Evolutionary conservation across 2,113 vertebrate species (phyloP), one percentile per base, ranked within the genome.

Genomic region (Passer domesticus): DNA sequence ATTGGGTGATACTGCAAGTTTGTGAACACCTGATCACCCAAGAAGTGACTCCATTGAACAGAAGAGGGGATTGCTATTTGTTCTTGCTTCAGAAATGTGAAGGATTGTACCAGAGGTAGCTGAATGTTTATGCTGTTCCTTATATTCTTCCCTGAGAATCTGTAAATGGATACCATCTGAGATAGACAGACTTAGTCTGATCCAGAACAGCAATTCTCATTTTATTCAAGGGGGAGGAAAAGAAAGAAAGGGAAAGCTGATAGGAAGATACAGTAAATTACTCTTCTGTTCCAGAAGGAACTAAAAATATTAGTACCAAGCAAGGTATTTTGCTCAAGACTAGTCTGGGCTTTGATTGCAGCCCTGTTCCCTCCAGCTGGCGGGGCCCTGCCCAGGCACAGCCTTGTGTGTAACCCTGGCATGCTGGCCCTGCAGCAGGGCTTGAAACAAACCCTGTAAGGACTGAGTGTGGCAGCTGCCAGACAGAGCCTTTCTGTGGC

Each of bases 401-500:
- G 60, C n/a, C 8, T 19, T 27, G 25, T 8, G 23, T 3, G 1
- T 15, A 13, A 30, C 33, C 39, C 46, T 73, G 18, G 22, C 27
- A 6, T 9, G 24, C 66, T 47, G 52, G 33, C 28, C 17, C 49
- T 33, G 10, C 27, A 25, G 11, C 46, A 28, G 44, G 27, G 28
- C 47, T 52, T 0, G 1, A 35, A n/a, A 39, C 27, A 59, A 70
- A 30, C 17, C 13, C 39, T 24, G 2, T 1, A 5, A 11, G 41
- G 41, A 15, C 47, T 27, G 53, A 27, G 9, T 0, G 33, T 11
- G 37, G 15, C 70, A 63, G 4, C 52, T 49, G 0, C 19, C 28
- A 52, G 66, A 60, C 39, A 49, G 79, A 30, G 6, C 6, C 17
- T 39, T 31, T 24, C 49, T 47, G 59, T 20, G 64, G 14, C 28